Conservation (phyloP, 2,797 vertebrate genomes). For the Decapterus maruadsi region DNA sequence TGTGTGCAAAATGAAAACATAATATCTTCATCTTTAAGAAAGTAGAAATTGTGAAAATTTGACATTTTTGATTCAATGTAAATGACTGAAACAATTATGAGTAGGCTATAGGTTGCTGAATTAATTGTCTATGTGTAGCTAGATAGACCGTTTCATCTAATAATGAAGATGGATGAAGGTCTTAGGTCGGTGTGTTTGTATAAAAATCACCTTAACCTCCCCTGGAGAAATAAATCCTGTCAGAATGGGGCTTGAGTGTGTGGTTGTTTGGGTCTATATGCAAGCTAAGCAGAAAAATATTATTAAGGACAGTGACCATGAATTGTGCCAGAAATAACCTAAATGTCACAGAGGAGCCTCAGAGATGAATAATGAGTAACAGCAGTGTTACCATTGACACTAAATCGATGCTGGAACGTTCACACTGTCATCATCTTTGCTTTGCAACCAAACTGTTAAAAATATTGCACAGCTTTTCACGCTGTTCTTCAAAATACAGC, state of each 20-base stretch:
- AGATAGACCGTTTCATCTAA: neutral
- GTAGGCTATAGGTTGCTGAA: neutral
- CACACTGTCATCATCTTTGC: neutral
- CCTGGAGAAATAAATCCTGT: neutral
- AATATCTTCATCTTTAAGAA: neutral
- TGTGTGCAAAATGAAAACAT: neutral
- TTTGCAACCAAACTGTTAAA: constrained; percentile 6
- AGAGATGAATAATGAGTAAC: constrained; percentile 8
- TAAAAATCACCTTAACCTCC: neutral
- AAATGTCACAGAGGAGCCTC: constrained; percentile 3
- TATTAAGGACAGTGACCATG: neutral
- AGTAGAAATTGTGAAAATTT: neutral
- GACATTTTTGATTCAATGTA: neutral
- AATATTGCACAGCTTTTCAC: neutral
- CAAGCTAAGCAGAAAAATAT: constrained; percentile 17
- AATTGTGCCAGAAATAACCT: constrained; percentile 14
- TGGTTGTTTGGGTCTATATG: constrained; percentile 21
- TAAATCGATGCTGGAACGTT: constrained; percentile 7
- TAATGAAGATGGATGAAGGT: neutral
- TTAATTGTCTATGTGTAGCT: neutral
- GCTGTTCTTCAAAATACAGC: neutral
- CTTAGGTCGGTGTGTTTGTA: neutral
- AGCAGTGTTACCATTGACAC: neutral
- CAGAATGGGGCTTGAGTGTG: neutral
- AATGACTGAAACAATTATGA: neutral